Conservation (phyloP, 2,797 vertebrate species). For the Kryptopterus vitreolus region DNA sequence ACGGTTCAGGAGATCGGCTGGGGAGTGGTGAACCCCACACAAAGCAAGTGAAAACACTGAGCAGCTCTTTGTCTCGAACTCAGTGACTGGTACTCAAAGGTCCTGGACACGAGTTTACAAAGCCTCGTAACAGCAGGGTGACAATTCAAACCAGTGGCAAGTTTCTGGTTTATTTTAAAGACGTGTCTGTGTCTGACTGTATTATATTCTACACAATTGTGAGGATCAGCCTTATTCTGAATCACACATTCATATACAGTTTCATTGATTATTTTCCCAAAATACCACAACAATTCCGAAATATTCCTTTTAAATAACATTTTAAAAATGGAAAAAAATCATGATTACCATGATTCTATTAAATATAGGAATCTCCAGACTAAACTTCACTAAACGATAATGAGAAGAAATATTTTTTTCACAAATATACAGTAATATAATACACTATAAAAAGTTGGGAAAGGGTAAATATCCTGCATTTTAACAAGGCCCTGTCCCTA, state of each 20-base stretch:
- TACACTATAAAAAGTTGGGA: too few relatives aligned
- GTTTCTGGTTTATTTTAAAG: not conserved
- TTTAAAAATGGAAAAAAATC: not conserved
- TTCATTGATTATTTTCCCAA: not conserved
- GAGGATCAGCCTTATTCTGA: not conserved
- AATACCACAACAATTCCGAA: not conserved
- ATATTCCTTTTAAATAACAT: not conserved
- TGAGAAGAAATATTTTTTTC: not conserved
- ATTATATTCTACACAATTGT: not conserved
- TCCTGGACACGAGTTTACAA: slow-evolving; percentile 23
- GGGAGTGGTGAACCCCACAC: slow-evolving; percentile 15
- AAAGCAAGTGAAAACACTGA: slow-evolving; percentile 40
- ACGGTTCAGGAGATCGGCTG: slow-evolving; percentile 22
- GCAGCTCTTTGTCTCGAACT: slow-evolving; percentile 51
- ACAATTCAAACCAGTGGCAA: not conserved
- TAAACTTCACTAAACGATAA: too few relatives aligned
- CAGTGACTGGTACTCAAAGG: slow-evolving; percentile 52
- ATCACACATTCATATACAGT: not conserved
- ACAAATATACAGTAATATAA: not conserved
- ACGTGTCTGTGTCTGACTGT: not conserved
- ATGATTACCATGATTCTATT: not conserved
- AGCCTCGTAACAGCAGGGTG: slow-evolving; percentile 34
- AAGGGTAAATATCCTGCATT: too few relatives aligned
- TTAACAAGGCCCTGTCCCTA: too few relatives aligned
- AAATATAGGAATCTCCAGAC: too few relatives aligned